These are phyloP conservation scores for Nezara viridula DNA, from an alignment of 2,888 invertebrate genomes.

Conservation along the genomic window DNA sequence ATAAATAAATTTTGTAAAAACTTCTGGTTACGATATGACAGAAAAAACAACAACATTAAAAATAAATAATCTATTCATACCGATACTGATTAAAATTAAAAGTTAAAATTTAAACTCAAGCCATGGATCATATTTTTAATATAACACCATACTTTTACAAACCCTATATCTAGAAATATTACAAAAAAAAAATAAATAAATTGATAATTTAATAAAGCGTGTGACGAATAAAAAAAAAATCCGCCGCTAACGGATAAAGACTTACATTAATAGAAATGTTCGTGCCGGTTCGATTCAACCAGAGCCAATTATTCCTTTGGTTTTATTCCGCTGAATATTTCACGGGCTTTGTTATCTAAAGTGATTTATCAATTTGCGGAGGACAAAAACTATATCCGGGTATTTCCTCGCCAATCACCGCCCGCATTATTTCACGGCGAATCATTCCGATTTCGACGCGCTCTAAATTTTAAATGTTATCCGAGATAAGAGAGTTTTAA, in stretches of 20 bases:
- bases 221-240: neutral
- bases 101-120: too few relatives aligned
- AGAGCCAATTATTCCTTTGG: neutral
- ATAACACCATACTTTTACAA: too few relatives aligned
- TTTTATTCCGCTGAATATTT: slow-evolving; percentile 15
- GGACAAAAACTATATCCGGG: slow-evolving; percentile 18
- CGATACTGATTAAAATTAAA: too few relatives aligned
- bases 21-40: too few relatives aligned
- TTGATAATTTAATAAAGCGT: neutral
- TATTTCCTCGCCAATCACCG: neutral
- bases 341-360: neutral
- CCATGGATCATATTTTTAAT: too few relatives aligned
- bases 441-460: neutral
- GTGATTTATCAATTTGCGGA: slow-evolving; percentile 18
- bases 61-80: too few relatives aligned
- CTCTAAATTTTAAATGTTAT: neutral
- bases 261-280: slow-evolving; percentile 7
- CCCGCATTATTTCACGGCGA: neutral
- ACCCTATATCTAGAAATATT: too few relatives aligned
- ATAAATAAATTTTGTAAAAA: too few relatives aligned
- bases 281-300: neutral
- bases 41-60: too few relatives aligned
- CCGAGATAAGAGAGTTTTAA: neutral
- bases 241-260: neutral
- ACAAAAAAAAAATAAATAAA: neutral